Evolutionary conservation across 2,113 vertebrate genomes (phyloP), one percentile per base, ranked within the genome.

Genomic region (Pagrus major): DNA sequence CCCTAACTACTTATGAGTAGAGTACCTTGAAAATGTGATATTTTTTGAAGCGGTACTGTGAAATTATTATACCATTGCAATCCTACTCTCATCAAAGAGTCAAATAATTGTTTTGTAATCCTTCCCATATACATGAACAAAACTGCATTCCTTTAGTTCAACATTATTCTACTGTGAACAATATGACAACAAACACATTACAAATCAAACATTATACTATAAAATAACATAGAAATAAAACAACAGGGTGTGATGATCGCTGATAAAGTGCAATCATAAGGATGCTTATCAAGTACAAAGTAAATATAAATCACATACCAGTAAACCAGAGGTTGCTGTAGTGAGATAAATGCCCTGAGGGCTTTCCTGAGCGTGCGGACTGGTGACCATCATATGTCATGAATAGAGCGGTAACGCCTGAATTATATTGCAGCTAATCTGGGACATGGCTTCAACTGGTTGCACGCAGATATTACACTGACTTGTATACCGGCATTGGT

Each of bases 361-460:
- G 25, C 8, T 6, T 27, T 56, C 21, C 33, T 54, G 31, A 18
- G 21, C 37, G n/a, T 60, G 2, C 15, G 49, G 18, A 20, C 69
- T 58, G 69, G 12, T 75, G 46, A 15, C 74, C 56, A 65, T 52
- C 46, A 49, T 1, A 33, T 41, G 27, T 16, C 42, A 71, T 5
- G 10, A 61, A n/a, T 10, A 49, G 8, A 9, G 51, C 20, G 64
- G 47, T 58, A 60, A 78, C 81, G 71, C 64, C 78, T 80, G 35
- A 41, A 16, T 65, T 66, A 49, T 9, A 66, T 69, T 47, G 31
- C 59, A 63, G 51, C 20, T 20, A 33, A 42, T 41, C 23, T 10
- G 39, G 7, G 31, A 54, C 1, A 54, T 0, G 25, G 44, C 9
- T 65, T 25, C 52, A n/a, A 47, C n/a, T 75, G 65, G 1, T 12